A percentile compares a stretch with the other conserved stretches of the same genome.
phyloP scores from a whole-genome alignment of 2,113 vertebrate genomes.

The Ameiurus melas region DNA sequence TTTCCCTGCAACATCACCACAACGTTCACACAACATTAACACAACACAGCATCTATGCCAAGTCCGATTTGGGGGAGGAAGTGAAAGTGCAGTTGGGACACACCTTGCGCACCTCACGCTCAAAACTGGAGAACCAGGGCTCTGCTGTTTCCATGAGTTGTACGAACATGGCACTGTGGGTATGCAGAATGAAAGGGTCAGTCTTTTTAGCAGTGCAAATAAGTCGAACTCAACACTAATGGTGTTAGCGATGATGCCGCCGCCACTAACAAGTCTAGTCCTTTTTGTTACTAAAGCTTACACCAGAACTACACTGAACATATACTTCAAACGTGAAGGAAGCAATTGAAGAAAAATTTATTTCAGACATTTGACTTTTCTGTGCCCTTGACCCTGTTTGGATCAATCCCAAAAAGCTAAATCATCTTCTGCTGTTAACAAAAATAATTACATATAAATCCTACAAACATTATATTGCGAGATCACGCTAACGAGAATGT shows the following conservation, averaged over 20 bases:
- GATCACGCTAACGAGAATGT: not conserved
- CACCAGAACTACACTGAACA: not conserved
- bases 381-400: too few species aligned
- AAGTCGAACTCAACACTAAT: not conserved
- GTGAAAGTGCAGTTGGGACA: conserved; percentile 13
- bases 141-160: conserved; percentile 79
- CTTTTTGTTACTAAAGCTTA: too few species aligned
- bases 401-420: too few species aligned
- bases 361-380: too few species aligned
- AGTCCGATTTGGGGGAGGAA: not conserved
- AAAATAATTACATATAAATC: too few species aligned
- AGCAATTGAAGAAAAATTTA: not conserved
- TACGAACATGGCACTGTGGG: conserved; percentile 74
- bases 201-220: not conserved
- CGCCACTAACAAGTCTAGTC: too few species aligned
- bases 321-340: not conserved
- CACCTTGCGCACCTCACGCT: conserved; percentile 77
- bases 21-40: not conserved
- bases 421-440: too few species aligned
- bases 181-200: not conserved
- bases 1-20: conserved; percentile 78
- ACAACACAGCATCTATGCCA: not conserved
- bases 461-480: too few species aligned
- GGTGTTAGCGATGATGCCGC: not conserved
- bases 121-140: conserved; percentile 78